A percentile compares a stretch with the other conserved stretches of the same genome.
phyloP scores from a whole-genome alignment of 2,888 invertebrate genomes.

The Rhamnusium bicolor region DNA sequence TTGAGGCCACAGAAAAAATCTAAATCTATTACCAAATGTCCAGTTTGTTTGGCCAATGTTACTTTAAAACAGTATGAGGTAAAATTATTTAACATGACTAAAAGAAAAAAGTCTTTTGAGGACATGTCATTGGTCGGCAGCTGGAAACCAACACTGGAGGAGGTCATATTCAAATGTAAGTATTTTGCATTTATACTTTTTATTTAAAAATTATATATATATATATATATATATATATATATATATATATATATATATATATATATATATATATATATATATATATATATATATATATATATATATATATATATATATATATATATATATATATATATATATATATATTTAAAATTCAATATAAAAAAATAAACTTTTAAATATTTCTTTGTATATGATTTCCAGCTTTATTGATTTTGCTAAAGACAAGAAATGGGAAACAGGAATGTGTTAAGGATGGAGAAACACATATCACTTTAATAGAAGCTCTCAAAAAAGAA shows the following conservation, averaged over 20 bases:
- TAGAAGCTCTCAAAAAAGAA: constrained; percentile 78
- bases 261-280: no score
- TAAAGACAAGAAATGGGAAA: constrained; percentile 67
- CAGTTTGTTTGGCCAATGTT: constrained; percentile 70
- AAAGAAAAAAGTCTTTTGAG: constrained; percentile 68
- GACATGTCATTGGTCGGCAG: constrained; percentile 74
- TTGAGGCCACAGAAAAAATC: constrained; percentile 67
- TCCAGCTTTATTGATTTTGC: constrained; percentile 69
- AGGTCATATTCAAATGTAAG: constrained; percentile 74
- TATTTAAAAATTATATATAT: no score
- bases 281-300: no score
- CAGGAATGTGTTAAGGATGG: constrained; percentile 71
- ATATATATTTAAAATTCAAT: neutral
- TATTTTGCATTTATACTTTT: no score
- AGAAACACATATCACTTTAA: constrained; percentile 72
- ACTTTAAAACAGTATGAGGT: constrained; percentile 72
- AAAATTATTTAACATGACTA: constrained; percentile 74
- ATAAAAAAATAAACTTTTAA: neutral
- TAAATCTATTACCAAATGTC: constrained; percentile 63
- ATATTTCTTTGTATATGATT: constrained; percentile 38
- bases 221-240: no score
- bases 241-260: no score
- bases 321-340: no score
- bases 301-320: no score
- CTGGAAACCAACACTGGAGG: constrained; percentile 77